Percentiles rank a stretch among this genome's conserved stretches.
phyloP scores from a whole-genome alignment of 2,113 vertebrate genomes.

The Benitochromis conjunctus region DNA sequence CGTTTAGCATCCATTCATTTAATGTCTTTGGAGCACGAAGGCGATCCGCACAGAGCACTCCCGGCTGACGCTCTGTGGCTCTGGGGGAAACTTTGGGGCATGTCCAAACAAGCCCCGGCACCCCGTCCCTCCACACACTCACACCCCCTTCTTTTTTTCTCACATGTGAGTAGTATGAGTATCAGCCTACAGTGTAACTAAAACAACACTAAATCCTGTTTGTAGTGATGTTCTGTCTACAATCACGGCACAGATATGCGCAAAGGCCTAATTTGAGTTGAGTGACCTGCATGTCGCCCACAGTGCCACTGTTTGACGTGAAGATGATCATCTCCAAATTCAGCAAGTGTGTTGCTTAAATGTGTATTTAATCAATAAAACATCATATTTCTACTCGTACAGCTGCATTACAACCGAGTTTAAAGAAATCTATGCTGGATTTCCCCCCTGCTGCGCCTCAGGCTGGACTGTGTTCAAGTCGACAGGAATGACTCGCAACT shows the following conservation, averaged over 20 bases:
- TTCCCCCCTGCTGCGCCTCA: constrained; percentile 9
- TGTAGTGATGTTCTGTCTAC: background rate
- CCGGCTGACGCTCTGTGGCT: background rate
- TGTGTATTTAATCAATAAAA: background rate
- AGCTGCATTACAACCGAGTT: background rate
- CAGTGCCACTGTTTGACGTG: background rate
- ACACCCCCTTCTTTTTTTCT: background rate
- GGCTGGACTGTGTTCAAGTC: constrained; percentile 31
- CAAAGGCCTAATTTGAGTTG: background rate
- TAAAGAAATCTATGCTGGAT: background rate
- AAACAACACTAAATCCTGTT: background rate
- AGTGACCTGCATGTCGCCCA: background rate
- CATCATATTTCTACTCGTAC: background rate
- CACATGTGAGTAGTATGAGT: background rate
- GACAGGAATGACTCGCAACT: constrained; percentile 60
- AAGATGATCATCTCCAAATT: background rate
- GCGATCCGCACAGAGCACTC: background rate
- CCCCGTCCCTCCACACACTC: background rate
- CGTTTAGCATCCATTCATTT: background rate
- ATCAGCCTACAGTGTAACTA: background rate
- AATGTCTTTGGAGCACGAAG: background rate
- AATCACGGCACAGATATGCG: background rate
- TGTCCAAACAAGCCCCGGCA: constrained; percentile 18
- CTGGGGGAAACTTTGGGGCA: background rate
- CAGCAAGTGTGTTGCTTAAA: background rate